Evolutionary conservation across 1,140 invertebrate species (phyloP), one percentile per base, ranked within the genome.

Genomic region (Pachyrhynchus sulphureomaculatus): DNA sequence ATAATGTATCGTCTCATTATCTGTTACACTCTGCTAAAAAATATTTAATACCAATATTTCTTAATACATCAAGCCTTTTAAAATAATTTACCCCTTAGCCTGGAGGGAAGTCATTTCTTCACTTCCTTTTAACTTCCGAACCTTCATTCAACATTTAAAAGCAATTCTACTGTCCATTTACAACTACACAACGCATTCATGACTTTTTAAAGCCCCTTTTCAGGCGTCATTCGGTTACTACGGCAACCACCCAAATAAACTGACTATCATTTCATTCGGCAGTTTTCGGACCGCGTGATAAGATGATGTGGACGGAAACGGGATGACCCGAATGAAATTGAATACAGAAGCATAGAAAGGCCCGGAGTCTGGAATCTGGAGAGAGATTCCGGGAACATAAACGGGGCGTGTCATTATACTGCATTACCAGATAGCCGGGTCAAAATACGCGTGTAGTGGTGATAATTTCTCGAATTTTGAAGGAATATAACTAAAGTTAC

Each of bases 301-400:
- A 41, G 13, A 37, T 45, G 53, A 34, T 45, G 0, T 33, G 53
- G 42, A 33, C 21, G 32, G 29, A 56, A 56, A 56, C 53, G 53
- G 45, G 29, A 20, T 23, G 13, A 20, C 41, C 53, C 53, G 53
- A 56, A 23, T 36, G 18, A 34, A 15, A 56, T 23, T 45, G 15
- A 17, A 26, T 24, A 47, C 44, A 41, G 37, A 15, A 26, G 24
- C 15, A 17, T 37, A 34, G 53, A 29, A 24, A 56, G 41, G 8
- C 44, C 23, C 44, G 39, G 39, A 42, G 39, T 58, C 45, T 58
- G 55, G 55, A 58, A 48, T 23, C 53, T 44, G 53, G 15, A 53
- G 37, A 41, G 34, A 42, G 34, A 54, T 54, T 54, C 51, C 51
- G 37, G 37, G n/a, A 41, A 54, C 39, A 42, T 20, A 29, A 54